phyloP scores from a whole-genome alignment of 2,888 invertebrate species.

The Scaptomyza flava region DNA sequence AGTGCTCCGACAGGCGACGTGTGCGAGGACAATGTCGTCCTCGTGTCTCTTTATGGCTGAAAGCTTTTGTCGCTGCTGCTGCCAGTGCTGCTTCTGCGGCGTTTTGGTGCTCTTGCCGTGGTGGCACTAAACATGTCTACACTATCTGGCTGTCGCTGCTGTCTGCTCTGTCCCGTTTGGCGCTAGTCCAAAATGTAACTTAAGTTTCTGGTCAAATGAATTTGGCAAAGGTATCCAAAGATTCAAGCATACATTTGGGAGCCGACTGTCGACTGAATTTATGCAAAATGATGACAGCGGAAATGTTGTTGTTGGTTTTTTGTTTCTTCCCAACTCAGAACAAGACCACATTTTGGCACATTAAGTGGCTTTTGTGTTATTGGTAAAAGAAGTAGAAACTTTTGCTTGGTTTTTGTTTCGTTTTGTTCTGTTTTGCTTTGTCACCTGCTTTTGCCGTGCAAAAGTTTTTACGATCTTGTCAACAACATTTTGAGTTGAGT shows the following conservation, averaged over 20 bases:
- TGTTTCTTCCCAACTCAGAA: slow-evolving; percentile 9
- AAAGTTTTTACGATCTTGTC: slow-evolving; percentile 79
- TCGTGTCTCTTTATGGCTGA: slow-evolving; percentile 77
- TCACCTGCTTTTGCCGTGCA: slow-evolving; percentile 72
- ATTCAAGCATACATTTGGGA: slow-evolving; percentile 52
- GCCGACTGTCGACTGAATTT: slow-evolving; percentile 49
- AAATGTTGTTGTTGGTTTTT: slow-evolving; percentile 64
- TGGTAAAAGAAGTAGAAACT: background rate
- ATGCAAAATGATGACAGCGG: slow-evolving; percentile 64
- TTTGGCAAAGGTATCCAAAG: slow-evolving; percentile 81
- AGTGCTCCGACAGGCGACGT: slow-evolving; percentile 77
- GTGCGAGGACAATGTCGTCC: slow-evolving; percentile 49
- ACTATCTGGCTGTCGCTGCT: slow-evolving; percentile 41
- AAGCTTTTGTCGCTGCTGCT: slow-evolving; percentile 81
- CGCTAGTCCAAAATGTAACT: slow-evolving; percentile 81
- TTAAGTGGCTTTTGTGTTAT: slow-evolving; percentile 57
- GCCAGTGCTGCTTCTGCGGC: background rate
- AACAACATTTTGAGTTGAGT: slow-evolving; percentile 76
- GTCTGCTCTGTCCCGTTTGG: slow-evolving; percentile 55
- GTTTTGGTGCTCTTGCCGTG: background rate
- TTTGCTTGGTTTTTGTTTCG: slow-evolving; percentile 7
- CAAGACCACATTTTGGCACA: slow-evolving; percentile 72
- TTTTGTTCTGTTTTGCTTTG: slow-evolving; percentile 59
- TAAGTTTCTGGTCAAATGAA: slow-evolving; percentile 84
- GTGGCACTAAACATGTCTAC: slow-evolving; percentile 79